Percentiles rank a stretch among this genome's conserved stretches.
These are phyloP conservation scores for Pinna nobilis DNA, from an alignment of 1,140 invertebrate species.

Conservation along the genomic window DNA sequence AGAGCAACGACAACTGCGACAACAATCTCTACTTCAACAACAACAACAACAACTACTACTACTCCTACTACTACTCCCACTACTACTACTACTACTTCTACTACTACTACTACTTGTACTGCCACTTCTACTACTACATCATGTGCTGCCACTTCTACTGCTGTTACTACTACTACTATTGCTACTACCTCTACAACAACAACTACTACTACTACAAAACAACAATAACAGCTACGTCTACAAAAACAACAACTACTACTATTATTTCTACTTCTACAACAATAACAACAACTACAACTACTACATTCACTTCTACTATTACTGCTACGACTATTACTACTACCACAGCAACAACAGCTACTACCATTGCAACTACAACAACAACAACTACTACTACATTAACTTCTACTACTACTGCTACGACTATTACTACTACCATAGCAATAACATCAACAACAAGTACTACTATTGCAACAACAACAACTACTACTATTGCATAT, in stretches of 20 bases:
- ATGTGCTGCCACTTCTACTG: not conserved
- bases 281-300: no score
- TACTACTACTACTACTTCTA: not conserved
- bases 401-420: conserved; percentile 6
- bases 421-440: not conserved
- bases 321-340: no score
- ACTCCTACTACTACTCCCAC: no score
- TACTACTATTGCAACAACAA: not conserved
- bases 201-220: no score
- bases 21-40: not conserved
- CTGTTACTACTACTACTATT: conserved; percentile 12
- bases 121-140: conserved; percentile 1
- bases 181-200: not conserved
- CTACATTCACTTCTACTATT: no score
- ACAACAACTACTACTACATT: not conserved
- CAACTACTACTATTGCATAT: not conserved
- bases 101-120: conserved; percentile 15
- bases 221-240: not conserved
- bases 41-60: not conserved
- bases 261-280: not conserved
- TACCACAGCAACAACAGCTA: no score
- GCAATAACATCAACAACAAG: not conserved
- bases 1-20: not conserved
- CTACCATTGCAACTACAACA: not conserved
- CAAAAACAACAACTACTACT: conserved; percentile 2